Conservation (phyloP, 2,113 vertebrate genomes). For the Chaetodon auriga region DNA sequence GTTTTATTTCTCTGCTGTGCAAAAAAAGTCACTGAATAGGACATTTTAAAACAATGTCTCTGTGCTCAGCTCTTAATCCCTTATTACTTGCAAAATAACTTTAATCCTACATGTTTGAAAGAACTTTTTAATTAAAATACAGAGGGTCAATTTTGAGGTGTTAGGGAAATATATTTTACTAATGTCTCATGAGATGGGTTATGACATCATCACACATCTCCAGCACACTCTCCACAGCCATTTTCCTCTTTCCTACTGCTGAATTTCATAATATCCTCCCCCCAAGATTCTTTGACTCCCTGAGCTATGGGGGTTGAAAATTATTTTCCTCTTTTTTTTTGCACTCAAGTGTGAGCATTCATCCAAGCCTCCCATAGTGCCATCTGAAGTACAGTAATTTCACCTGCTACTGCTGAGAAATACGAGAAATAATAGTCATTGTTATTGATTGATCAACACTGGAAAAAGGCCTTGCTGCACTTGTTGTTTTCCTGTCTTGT, state of each 20-base stretch:
- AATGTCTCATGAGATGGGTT: neutral
- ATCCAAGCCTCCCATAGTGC: neutral
- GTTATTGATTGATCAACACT: neutral
- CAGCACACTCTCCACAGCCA: neutral
- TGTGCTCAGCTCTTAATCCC: neutral
- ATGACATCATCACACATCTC: too few relatives aligned
- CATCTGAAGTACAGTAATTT: neutral
- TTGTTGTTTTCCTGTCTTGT: too few relatives aligned
- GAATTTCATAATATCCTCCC: neutral
- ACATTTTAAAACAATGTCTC: neutral
- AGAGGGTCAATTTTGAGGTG: neutral
- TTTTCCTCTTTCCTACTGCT: neutral
- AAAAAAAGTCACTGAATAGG: neutral
- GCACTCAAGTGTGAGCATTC: neutral
- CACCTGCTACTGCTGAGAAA: neutral
- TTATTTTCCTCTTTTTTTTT: neutral
- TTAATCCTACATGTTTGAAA: slow-evolving; percentile 10
- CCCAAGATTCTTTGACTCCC: neutral
- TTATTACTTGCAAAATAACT: neutral
- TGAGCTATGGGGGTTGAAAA: neutral
- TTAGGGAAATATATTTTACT: neutral
- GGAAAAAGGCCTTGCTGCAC: too few relatives aligned
- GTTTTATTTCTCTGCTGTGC: neutral
- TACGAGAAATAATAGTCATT: slow-evolving; percentile 7
- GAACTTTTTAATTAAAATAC: neutral